Conservation (phyloP, 2,113 vertebrate genomes). For the Dermatemys mawii region DNA sequence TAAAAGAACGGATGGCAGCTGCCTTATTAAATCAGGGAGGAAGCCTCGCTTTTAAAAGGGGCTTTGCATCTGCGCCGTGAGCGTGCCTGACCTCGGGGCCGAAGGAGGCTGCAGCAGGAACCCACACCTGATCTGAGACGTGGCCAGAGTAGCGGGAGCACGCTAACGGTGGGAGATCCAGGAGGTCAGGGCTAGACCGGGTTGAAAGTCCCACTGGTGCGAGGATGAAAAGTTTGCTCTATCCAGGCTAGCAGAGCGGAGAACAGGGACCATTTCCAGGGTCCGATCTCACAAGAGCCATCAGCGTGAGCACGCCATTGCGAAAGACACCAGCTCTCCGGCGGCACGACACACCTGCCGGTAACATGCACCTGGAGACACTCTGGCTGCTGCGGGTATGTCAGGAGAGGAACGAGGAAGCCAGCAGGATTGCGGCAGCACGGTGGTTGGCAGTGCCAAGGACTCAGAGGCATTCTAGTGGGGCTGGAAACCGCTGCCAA, state of each 20-base stretch:
- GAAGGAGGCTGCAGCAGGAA: background rate
- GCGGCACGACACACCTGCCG: too few species aligned
- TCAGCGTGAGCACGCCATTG: too few species aligned
- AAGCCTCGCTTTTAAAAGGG: background rate
- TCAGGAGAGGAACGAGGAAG: background rate
- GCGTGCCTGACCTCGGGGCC: background rate
- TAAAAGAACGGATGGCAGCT: constrained; percentile 23
- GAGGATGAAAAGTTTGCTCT: background rate
- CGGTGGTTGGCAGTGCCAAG: too few species aligned
- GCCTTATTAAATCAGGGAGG: constrained; percentile 16
- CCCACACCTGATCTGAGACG: background rate
- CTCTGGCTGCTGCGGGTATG: too few species aligned
- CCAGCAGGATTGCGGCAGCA: background rate
- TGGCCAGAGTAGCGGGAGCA: background rate
- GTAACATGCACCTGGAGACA: too few species aligned
- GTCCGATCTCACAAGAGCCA: too few species aligned
- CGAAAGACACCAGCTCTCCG: too few species aligned
- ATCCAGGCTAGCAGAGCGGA: background rate
- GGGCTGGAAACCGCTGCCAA: background rate
- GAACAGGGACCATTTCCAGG: too few species aligned
- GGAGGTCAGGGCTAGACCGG: background rate
- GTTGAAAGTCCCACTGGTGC: background rate
- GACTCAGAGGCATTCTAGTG: background rate
- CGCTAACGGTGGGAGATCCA: background rate
- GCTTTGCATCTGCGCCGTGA: background rate